phyloP scores from a whole-genome alignment of 2,797 vertebrate genomes.

The Aplochiton taeniatus region DNA sequence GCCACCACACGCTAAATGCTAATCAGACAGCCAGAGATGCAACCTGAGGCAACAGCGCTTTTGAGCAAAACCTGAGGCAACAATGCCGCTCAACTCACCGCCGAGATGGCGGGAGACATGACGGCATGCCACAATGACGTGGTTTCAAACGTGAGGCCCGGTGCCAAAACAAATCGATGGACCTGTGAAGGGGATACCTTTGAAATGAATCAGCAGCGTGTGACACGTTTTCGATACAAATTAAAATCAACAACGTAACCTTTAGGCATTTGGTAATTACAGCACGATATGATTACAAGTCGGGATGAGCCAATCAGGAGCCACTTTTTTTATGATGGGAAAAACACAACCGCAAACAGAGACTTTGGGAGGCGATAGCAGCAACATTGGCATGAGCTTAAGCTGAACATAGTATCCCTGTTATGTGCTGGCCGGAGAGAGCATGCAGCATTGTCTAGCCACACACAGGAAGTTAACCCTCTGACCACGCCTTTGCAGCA shows the following conservation, averaged over 20 bases:
- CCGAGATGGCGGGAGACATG: not conserved
- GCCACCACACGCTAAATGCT: slow-evolving; percentile 22
- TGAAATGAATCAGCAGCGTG: slow-evolving; percentile 49
- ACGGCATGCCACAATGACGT: not conserved
- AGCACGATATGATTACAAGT: slow-evolving; percentile 20
- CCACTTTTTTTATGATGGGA: slow-evolving; percentile 7
- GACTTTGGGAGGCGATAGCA: not conserved
- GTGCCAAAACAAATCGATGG: slow-evolving; percentile 4
- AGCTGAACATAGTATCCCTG: not conserved
- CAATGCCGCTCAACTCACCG: slow-evolving; percentile 20
- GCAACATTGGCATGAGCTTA: slow-evolving; percentile 15
- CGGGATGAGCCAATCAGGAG: slow-evolving; percentile 4
- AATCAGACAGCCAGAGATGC: slow-evolving; percentile 37
- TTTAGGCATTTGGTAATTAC: not conserved
- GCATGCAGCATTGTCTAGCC: slow-evolving; percentile 24
- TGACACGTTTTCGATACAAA: slow-evolving; percentile 33
- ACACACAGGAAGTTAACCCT: not conserved
- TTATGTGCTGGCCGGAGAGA: slow-evolving; percentile 1
- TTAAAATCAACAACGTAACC: not conserved
- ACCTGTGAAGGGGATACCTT: slow-evolving; percentile 22
- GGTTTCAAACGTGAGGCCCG: not conserved
- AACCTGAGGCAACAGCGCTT: slow-evolving; percentile 28
- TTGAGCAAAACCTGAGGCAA: slow-evolving; percentile 34
- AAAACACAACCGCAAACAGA: slow-evolving; percentile 6
- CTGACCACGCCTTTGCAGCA: slow-evolving; percentile 29